phyloP scores from a whole-genome alignment of 2,113 vertebrate species.

The Cyprinodon variegatus region DNA sequence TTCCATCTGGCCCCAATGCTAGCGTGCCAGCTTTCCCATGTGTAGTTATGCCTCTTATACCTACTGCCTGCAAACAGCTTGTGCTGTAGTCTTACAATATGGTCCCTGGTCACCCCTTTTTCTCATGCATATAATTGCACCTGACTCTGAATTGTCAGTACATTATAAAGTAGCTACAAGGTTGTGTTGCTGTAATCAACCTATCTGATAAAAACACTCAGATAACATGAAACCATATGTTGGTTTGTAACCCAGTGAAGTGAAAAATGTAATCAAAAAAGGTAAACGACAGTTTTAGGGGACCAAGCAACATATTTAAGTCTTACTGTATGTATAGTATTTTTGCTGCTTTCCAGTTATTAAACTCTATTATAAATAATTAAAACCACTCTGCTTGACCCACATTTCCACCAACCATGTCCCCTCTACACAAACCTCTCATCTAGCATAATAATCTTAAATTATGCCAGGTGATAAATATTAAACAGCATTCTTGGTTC shows the following conservation, averaged over 20 bases:
- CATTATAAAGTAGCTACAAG: constrained; percentile 47
- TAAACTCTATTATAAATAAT: constrained; percentile 59
- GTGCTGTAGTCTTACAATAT: constrained; percentile 65
- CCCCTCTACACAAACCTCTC: constrained; percentile 29
- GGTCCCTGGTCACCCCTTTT: constrained; percentile 46
- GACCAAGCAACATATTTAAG: constrained; percentile 20
- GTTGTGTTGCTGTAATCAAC: constrained; percentile 21
- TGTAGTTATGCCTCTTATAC: constrained; percentile 70
- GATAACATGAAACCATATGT: constrained; percentile 18
- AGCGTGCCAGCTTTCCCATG: constrained; percentile 67
- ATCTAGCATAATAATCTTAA: constrained; percentile 55
- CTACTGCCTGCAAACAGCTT: constrained; percentile 66
- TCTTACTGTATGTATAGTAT: constrained; percentile 34
- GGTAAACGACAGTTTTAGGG: constrained; percentile 18
- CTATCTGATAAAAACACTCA: constrained; percentile 9
- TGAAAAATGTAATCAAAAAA: constrained; percentile 40
- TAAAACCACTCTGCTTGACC: constrained; percentile 57
- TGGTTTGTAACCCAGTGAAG: constrained; percentile 17
- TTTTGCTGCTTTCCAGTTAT: constrained; percentile 18
- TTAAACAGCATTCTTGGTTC: constrained; percentile 26
- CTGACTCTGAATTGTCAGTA: constrained; percentile 38
- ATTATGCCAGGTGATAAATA: constrained; percentile 41
- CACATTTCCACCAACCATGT: constrained; percentile 40
- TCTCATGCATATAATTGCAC: constrained; percentile 45
- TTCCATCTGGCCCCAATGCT: constrained; percentile 67